A percentile compares a stretch with the other conserved stretches of the same genome.
Conservation (phyloP, 2,888 invertebrate species). For the Stenurella melanura region DNA sequence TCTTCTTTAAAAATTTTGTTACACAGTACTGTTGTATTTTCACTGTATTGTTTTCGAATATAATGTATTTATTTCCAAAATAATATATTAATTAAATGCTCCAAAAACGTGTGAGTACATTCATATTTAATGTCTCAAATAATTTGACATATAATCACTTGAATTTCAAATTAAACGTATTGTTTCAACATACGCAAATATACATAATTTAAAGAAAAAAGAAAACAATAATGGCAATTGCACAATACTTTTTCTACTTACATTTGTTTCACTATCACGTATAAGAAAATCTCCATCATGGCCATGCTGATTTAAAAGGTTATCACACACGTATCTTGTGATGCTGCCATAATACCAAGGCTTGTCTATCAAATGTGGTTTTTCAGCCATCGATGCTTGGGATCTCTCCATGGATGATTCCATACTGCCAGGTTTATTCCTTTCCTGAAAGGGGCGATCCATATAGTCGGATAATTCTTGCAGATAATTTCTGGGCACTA, state of each 20-base stretch:
- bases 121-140: too few species aligned
- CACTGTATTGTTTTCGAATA: too few species aligned
- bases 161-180: too few species aligned
- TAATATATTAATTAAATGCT: too few species aligned
- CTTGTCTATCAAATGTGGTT: conserved; percentile 85
- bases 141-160: too few species aligned
- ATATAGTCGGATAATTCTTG: conserved; percentile 94
- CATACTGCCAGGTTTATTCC: conserved; percentile 68
- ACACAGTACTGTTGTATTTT: too few species aligned
- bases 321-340: conserved; percentile 96
- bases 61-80: too few species aligned
- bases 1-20: too few species aligned
- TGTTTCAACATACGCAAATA: too few species aligned
- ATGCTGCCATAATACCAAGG: conserved; percentile 99
- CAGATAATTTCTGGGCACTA: conserved; percentile 96
- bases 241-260: conserved; percentile 75
- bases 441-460: conserved; percentile 86
- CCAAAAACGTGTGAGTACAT: too few species aligned
- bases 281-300: conserved; percentile 99
- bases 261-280: conserved; percentile 99
- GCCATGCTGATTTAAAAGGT: conserved; percentile 94
- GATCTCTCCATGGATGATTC: conserved; percentile 71
- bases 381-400: conserved; percentile 73
- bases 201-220: not conserved
- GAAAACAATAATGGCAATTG: too few species aligned